These are phyloP conservation scores for Mormyrus iriodes DNA, from an alignment of 2,113 vertebrate species.

Conservation along the genomic window DNA sequence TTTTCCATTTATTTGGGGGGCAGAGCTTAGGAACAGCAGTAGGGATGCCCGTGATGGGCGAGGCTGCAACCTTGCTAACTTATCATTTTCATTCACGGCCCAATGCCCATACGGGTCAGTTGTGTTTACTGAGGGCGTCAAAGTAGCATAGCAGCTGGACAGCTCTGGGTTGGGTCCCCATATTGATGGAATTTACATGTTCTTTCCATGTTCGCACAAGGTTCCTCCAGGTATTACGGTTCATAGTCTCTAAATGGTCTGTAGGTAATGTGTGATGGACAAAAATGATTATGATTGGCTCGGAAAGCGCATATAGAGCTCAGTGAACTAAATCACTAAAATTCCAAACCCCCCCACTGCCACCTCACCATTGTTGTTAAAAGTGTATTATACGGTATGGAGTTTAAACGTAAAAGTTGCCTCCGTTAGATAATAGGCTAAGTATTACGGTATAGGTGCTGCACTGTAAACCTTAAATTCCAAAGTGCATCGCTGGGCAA, in stretches of 20 bases:
- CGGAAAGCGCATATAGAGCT: neutral
- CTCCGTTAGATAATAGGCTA: neutral
- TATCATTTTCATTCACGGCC: neutral
- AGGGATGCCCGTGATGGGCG: neutral
- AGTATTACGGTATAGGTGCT: neutral
- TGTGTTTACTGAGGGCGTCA: neutral
- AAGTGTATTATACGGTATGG: neutral
- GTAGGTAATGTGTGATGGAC: too few species aligned
- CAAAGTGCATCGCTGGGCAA: neutral
- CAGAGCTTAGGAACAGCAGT: neutral
- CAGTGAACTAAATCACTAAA: neutral
- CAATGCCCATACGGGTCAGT: too few species aligned
- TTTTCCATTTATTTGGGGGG: neutral
- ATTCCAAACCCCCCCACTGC: neutral
- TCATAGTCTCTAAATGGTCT: too few species aligned
- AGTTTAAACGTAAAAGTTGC: neutral
- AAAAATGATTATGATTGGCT: neutral
- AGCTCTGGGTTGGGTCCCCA: neutral
- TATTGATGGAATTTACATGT: neutral
- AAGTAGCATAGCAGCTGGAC: neutral
- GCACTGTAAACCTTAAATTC: neutral
- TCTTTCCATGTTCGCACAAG: neutral
- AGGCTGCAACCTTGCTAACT: neutral
- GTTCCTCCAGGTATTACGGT: neutral
- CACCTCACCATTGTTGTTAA: neutral